A percentile compares a stretch with the other conserved stretches of the same genome.
These are phyloP conservation scores for Germaria angustata DNA, from an alignment of 2,888 invertebrate genomes.

Conservation along the genomic window DNA sequence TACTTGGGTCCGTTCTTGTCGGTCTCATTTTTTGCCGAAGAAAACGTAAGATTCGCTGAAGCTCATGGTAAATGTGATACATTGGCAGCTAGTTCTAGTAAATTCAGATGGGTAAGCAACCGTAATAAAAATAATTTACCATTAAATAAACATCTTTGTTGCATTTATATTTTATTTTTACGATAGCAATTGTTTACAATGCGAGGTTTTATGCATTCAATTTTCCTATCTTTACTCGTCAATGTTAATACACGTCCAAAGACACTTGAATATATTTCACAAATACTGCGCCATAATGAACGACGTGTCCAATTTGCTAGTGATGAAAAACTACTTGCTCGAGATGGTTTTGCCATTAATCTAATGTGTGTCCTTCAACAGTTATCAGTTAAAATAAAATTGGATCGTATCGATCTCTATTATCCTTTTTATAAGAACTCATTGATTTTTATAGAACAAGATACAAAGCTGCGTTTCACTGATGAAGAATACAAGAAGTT, in stretches of 20 bases:
- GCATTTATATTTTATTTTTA: constrained; percentile 68
- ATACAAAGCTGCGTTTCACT: constrained; percentile 91
- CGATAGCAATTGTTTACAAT: constrained; percentile 87
- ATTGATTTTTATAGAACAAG: constrained; percentile 86
- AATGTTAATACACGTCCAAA: constrained; percentile 90
- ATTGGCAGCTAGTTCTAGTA: constrained; percentile 72
- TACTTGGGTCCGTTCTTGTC: constrained; percentile 95
- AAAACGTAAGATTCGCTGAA: constrained; percentile 93
- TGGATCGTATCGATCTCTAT: constrained; percentile 92
- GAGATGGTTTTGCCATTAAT: constrained; percentile 98
- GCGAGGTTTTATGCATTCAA: constrained; percentile 87
- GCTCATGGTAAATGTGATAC: constrained; percentile 81
- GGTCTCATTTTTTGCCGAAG: constrained; percentile 95
- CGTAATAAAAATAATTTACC: no score
- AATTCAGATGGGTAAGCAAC: constrained; percentile 76
- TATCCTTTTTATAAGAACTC: constrained; percentile 93
- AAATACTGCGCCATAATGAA: constrained; percentile 89
- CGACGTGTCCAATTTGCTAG: constrained; percentile 94
- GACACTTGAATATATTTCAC: constrained; percentile 89
- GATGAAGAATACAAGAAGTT: constrained; percentile 86
- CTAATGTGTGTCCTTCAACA: constrained; percentile 93
- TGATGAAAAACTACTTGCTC: constrained; percentile 91
- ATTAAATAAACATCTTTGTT: background rate
- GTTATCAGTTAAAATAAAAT: constrained; percentile 92
- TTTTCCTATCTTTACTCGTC: constrained; percentile 90